Evolutionary conservation across 2,888 invertebrate species (phyloP).

Genomic region (Notocelia uddmanniana): DNA sequence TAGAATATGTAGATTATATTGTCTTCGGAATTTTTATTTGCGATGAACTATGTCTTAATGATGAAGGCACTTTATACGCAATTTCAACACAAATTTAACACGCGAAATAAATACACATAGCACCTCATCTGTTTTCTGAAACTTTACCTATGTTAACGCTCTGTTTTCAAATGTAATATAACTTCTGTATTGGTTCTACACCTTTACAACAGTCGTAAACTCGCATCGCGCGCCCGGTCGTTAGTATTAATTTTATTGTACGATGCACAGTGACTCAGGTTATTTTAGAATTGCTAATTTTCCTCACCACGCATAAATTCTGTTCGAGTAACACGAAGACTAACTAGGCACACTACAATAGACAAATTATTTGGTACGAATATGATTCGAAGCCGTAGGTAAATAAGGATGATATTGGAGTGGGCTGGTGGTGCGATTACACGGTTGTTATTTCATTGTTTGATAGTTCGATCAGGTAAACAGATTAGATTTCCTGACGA

Average conservation of each 20-base stretch:
- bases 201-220: conserved; percentile 13
- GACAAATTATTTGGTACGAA: conserved; percentile 3
- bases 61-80: not conserved
- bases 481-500: conserved; percentile 39
- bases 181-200: conserved; percentile 7
- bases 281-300: conserved; percentile 60
- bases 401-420: conserved; percentile 13
- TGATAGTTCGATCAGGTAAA: conserved; percentile 35
- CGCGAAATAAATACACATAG: not conserved
- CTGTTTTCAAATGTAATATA: not conserved
- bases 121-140: not conserved
- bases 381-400: not conserved
- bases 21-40: no score
- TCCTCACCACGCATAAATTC: conserved; percentile 45
- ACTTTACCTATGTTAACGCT: not conserved
- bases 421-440: not conserved
- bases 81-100: not conserved
- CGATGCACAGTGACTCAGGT: conserved; percentile 50
- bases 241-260: conserved; percentile 41
- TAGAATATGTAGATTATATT: no score
- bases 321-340: conserved; percentile 36
- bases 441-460: conserved; percentile 28
- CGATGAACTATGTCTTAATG: not conserved
- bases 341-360: conserved; percentile 33
- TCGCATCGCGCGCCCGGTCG: conserved; percentile 3